phyloP scores from a whole-genome alignment of 1,140 invertebrate genomes.

The Drosophila littoralis region DNA sequence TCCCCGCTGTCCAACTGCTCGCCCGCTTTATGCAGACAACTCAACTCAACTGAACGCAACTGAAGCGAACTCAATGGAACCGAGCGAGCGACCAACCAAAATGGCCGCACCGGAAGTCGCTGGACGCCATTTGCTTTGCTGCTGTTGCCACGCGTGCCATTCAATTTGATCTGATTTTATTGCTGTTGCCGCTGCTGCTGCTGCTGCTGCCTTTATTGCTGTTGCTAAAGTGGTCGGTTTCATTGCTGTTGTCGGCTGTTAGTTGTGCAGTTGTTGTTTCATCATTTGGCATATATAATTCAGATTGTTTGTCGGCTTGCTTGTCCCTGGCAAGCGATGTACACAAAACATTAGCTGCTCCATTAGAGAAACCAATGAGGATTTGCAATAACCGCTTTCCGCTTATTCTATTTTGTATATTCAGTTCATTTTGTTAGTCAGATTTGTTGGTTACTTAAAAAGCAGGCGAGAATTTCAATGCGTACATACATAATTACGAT shows the following conservation, averaged over 20 bases:
- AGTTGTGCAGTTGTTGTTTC: constrained; percentile 26
- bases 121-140: constrained; percentile 50
- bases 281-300: constrained; percentile 43
- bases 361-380: constrained; percentile 40
- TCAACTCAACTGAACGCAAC: constrained; percentile 38
- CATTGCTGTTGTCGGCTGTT: neutral
- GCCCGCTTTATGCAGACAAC: constrained; percentile 51
- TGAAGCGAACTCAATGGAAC: constrained; percentile 34
- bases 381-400: constrained; percentile 28
- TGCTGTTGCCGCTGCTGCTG: constrained; percentile 11
- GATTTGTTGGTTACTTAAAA: too few relatives aligned
- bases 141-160: constrained; percentile 32
- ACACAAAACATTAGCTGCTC: constrained; percentile 55
- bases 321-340: constrained; percentile 46
- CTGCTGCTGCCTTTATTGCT: neutral
- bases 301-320: constrained; percentile 29
- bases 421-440: neutral
- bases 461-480: neutral
- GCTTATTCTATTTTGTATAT: neutral
- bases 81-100: constrained; percentile 36
- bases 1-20: constrained; percentile 6
- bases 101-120: constrained; percentile 58
- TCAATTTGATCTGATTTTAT: constrained; percentile 61
- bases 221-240: neutral
- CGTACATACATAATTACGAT: neutral